Evolutionary conservation across 2,888 invertebrate species (phyloP).

Genomic region (Fabriciana adippe): DNA sequence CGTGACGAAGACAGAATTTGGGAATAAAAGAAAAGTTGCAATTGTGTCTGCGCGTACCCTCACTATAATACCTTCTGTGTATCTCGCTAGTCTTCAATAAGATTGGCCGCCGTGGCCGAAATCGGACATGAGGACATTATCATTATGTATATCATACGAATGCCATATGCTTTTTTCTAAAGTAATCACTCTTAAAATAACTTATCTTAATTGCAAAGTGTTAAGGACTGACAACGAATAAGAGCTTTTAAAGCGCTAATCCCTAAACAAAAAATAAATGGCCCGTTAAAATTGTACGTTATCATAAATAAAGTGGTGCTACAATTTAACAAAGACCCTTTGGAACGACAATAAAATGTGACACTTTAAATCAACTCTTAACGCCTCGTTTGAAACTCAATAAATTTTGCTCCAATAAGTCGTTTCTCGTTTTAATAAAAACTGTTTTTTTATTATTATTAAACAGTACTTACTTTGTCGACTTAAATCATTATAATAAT

Average conservation of each 20-base stretch:
- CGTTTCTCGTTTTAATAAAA: conserved; percentile 6
- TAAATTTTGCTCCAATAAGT: conserved; percentile 31
- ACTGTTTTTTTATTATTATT: not conserved
- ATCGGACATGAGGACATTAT: too few relatives aligned
- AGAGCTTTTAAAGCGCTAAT: conserved; percentile 42
- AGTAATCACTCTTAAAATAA: too few relatives aligned
- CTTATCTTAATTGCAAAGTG: not conserved
- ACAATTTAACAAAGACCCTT: conserved; percentile 54
- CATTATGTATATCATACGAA: too few relatives aligned
- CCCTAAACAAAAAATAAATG: conserved; percentile 60
- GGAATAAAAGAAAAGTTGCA: too few relatives aligned
- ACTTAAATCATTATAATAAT: too few relatives aligned
- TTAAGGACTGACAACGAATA: not conserved
- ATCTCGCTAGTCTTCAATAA: too few relatives aligned
- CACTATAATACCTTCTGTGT: too few relatives aligned
- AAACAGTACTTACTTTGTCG: not conserved
- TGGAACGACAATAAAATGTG: conserved; percentile 42
- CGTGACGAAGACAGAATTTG: too few relatives aligned
- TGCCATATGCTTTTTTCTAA: too few relatives aligned
- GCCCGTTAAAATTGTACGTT: conserved; percentile 65
- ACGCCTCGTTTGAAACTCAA: conserved; percentile 28
- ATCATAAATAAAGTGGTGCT: conserved; percentile 65
- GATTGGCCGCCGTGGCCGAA: too few relatives aligned
- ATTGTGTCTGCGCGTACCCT: too few relatives aligned
- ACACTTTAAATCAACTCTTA: conserved; percentile 32